These are phyloP conservation scores for Poecilia velifera DNA, from an alignment of 2,797 vertebrate species.

Conservation along the genomic window DNA sequence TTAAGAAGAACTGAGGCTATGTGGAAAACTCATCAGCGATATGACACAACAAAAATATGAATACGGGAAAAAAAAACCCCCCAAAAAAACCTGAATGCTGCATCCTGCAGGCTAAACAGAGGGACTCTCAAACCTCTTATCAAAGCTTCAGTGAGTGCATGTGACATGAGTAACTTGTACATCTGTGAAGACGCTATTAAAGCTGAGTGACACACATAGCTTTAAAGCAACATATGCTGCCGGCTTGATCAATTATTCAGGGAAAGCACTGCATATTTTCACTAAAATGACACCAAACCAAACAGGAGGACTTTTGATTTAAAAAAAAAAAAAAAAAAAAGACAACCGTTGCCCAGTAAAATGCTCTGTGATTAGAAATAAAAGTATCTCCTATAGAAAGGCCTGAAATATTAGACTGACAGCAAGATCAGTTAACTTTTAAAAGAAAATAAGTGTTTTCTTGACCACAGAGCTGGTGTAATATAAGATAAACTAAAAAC, in stretches of 20 bases:
- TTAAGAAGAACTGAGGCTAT: neutral
- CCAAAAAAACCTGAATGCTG: neutral
- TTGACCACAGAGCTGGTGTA: neutral
- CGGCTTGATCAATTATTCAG: neutral
- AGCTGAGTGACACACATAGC: neutral
- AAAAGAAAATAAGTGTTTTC: neutral
- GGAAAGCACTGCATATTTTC: neutral
- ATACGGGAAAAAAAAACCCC: too few relatives aligned
- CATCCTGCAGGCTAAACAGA: constrained; percentile 6
- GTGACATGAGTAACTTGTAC: neutral
- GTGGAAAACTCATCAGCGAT: neutral
- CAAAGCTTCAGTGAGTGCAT: neutral
- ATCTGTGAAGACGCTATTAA: neutral
- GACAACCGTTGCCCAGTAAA: neutral
- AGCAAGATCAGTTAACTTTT: neutral
- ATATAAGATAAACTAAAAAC: neutral
- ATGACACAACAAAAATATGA: neutral
- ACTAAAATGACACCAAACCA: neutral
- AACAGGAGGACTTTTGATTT: neutral
- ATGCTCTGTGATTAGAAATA: neutral
- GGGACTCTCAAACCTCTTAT: neutral
- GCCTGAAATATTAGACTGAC: neutral
- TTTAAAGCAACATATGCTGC: constrained; percentile 1
- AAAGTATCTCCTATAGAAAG: neutral
- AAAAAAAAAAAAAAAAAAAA: too few relatives aligned